Conservation (phyloP, 2,797 vertebrate species). For the Peromyscus melanophrys region DNA sequence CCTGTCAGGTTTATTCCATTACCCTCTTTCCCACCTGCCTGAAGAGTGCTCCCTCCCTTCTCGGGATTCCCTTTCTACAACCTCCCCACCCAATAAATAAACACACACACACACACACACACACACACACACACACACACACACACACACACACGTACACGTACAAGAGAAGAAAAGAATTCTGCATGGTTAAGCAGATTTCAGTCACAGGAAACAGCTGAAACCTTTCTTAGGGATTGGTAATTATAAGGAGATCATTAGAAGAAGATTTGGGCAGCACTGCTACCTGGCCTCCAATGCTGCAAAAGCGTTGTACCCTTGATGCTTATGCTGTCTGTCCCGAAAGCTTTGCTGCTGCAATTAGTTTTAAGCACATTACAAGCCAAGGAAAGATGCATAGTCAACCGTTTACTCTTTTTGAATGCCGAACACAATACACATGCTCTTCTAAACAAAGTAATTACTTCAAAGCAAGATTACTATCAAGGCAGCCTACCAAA, state of each 20-base stretch:
- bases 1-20: neutral
- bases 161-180: neutral
- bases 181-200: constrained; percentile 79
- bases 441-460: neutral
- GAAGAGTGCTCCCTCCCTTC: neutral
- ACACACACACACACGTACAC: neutral
- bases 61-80: neutral
- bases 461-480: constrained; percentile 43
- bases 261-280: constrained; percentile 66
- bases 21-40: neutral
- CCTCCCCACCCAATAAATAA: neutral
- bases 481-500: constrained; percentile 19
- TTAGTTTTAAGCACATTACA: constrained; percentile 72
- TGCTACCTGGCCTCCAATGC: constrained; percentile 43
- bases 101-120: neutral
- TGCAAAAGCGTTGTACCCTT: neutral
- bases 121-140: neutral
- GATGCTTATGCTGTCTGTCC: constrained; percentile 45
- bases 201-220: constrained; percentile 67
- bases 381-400: constrained; percentile 55
- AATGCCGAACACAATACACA: constrained; percentile 18
- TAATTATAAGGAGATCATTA: constrained; percentile 72
- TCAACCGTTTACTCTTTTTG: constrained; percentile 52
- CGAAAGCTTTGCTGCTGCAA: constrained; percentile 49
- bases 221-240: constrained; percentile 69